Percentiles rank a stretch among this genome's conserved stretches.
Conservation (phyloP, 2,797 vertebrate species). For the Chrosomus eos region DNA sequence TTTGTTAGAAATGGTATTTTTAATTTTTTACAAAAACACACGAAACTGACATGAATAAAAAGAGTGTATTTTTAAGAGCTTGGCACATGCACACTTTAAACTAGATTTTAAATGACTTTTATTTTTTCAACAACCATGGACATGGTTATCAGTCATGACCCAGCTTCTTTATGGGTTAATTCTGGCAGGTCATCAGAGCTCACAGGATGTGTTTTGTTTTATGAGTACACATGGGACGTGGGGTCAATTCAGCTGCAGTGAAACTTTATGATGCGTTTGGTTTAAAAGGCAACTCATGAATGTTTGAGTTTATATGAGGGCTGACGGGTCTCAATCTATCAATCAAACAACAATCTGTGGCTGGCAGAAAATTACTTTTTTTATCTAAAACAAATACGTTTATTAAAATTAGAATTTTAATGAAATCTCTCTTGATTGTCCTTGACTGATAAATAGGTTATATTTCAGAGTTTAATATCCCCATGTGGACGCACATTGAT, state of each 20-base stretch:
- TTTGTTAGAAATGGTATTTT: neutral
- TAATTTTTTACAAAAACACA: neutral
- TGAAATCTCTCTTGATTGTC: slow-evolving; percentile 35
- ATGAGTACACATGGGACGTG: slow-evolving; percentile 20
- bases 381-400: slow-evolving; percentile 6
- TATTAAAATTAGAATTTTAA: slow-evolving; percentile 8
- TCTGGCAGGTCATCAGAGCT: slow-evolving; percentile 5
- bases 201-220: slow-evolving; percentile 35
- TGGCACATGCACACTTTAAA: neutral
- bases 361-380: slow-evolving; percentile 12
- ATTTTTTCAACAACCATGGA: neutral
- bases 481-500: slow-evolving; percentile 13
- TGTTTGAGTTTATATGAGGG: slow-evolving; percentile 20
- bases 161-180: neutral
- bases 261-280: slow-evolving; percentile 48
- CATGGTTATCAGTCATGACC: neutral
- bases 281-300: slow-evolving; percentile 19
- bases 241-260: slow-evolving; percentile 35
- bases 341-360: slow-evolving; percentile 15
- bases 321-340: neutral
- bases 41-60: neutral
- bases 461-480: slow-evolving; percentile 2
- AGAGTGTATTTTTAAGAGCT: neutral
- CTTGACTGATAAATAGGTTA: slow-evolving; percentile 31
- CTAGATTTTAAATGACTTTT: neutral